phyloP scores from a whole-genome alignment of 2,113 vertebrate genomes.

The Bubo scandiacus region DNA sequence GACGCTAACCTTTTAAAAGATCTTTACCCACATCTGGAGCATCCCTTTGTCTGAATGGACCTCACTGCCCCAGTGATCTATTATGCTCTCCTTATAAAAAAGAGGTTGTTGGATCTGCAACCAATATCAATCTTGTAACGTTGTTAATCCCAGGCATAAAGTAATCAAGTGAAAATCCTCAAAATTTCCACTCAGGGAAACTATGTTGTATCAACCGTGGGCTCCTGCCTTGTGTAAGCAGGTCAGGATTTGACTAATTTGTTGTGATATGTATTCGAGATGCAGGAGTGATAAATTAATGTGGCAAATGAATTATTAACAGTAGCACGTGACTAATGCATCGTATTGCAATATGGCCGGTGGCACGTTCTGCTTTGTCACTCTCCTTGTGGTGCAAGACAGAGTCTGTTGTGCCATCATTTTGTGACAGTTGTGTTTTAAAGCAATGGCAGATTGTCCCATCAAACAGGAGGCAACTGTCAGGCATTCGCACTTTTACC shows the following conservation, averaged over 20 bases:
- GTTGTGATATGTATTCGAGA: accelerated
- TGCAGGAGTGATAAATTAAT: not conserved
- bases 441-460: not conserved
- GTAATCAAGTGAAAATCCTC: not conserved
- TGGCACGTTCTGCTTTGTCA: not conserved
- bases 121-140: not conserved
- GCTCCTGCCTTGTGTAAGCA: not conserved
- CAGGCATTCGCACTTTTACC: not conserved
- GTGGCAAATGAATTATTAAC: not conserved
- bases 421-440: not conserved
- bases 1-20: not conserved
- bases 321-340: not conserved
- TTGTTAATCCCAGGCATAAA: not conserved
- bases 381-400: not conserved
- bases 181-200: not conserved
- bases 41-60: not conserved
- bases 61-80: not conserved
- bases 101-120: not conserved
- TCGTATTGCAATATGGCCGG: accelerated
- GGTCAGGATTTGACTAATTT: not conserved
- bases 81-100: not conserved
- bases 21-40: not conserved
- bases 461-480: not conserved
- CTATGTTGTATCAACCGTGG: not conserved
- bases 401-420: not conserved